phyloP scores from a whole-genome alignment of 2,797 vertebrate species.

The Neopelma chrysocephalum region DNA sequence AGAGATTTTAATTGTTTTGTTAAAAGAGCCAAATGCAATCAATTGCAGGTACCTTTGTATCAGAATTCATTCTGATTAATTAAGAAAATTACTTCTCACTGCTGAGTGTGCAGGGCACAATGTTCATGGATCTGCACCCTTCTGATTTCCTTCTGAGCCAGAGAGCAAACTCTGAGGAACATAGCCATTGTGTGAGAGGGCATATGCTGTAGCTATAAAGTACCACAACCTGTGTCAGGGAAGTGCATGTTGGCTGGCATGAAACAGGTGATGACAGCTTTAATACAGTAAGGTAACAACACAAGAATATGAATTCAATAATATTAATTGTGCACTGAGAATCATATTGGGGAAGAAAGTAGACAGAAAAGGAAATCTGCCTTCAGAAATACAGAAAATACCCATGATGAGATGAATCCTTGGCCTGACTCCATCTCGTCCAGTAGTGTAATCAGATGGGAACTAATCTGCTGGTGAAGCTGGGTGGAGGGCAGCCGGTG shows the following conservation, averaged over 20 bases:
- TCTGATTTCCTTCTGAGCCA: neutral
- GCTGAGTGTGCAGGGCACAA: neutral
- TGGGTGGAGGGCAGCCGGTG: fast-evolving
- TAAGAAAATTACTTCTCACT: neutral
- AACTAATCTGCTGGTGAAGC: neutral
- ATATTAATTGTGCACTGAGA: neutral
- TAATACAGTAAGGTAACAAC: neutral
- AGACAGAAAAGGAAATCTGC: neutral
- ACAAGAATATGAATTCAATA: neutral
- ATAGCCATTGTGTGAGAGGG: neutral
- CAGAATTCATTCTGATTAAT: neutral
- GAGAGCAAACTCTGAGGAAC: neutral
- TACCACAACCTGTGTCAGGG: neutral
- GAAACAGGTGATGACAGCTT: neutral
- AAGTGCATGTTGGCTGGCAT: neutral
- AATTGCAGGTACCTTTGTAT: neutral
- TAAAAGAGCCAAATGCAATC: neutral
- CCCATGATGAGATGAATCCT: neutral
- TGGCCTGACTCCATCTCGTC: neutral
- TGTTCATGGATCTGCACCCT: neutral
- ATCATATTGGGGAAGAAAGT: neutral
- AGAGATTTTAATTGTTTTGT: neutral
- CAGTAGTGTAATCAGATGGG: too few relatives aligned
- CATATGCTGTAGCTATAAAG: fast-evolving
- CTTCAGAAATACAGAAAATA: neutral